Conservation (phyloP, 2,797 vertebrate genomes). For the Numenius phaeopus region DNA sequence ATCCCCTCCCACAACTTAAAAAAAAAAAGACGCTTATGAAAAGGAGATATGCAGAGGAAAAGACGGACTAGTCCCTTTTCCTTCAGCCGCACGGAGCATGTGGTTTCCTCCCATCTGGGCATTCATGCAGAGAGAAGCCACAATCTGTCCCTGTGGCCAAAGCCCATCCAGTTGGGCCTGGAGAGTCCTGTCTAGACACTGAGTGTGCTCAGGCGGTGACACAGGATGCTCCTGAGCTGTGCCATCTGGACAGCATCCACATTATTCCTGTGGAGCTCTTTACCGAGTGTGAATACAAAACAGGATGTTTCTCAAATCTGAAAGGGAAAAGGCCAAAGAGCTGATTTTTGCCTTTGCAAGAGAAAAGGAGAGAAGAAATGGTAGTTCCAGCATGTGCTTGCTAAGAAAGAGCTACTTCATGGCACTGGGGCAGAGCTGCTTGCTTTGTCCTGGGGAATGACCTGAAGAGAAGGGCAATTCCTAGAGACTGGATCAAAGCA, state of each 20-base stretch:
- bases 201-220: background rate
- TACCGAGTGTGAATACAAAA: background rate
- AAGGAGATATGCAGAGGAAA: background rate
- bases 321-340: background rate
- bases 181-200: background rate
- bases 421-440: background rate
- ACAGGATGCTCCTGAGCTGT: background rate
- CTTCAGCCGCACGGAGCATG: background rate
- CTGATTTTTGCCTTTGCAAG: background rate
- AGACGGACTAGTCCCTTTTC: background rate
- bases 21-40: background rate
- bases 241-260: background rate
- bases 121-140: background rate
- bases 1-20: background rate
- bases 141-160: background rate
- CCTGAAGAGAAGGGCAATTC: background rate
- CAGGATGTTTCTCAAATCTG: slow-evolving; percentile 1
- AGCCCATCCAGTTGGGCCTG: background rate
- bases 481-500: background rate
- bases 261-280: background rate
- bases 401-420: background rate
- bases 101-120: background rate
- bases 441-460: background rate
- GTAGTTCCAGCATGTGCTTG: background rate
- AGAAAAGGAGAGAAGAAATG: background rate